Evolutionary conservation across 2,113 vertebrate species (phyloP).

Genomic region (Chamaea fasciata): DNA sequence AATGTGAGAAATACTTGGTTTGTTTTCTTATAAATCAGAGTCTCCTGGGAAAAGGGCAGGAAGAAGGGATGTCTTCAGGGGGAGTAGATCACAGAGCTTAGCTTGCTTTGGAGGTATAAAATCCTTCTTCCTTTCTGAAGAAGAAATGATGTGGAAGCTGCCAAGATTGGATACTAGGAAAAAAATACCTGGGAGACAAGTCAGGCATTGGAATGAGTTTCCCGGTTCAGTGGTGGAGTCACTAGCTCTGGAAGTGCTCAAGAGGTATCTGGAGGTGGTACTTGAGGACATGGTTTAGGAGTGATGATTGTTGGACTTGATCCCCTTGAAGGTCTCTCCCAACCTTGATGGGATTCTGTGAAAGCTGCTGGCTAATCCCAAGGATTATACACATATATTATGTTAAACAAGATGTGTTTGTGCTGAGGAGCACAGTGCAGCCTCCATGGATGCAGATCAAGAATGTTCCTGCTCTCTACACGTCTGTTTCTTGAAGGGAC

Average conservation of each 20-base stretch:
- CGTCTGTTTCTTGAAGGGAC: not conserved
- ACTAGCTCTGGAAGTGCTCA: not conserved
- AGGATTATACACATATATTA: not conserved
- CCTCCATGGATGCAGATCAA: not conserved
- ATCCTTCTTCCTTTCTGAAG: not conserved
- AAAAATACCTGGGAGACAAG: not conserved
- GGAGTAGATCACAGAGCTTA: not conserved
- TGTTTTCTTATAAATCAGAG: not conserved
- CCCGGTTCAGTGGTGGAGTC: not conserved
- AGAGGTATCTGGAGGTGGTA: not conserved
- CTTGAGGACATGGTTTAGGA: not conserved
- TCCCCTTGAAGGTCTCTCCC: not conserved
- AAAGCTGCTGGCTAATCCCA: not conserved
- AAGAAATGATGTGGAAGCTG: not conserved
- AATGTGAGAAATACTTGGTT: not conserved
- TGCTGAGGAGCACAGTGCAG: not conserved
- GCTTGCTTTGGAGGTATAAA: not conserved
- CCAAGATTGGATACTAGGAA: not conserved
- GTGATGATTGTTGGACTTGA: not conserved
- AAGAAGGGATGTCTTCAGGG: not conserved
- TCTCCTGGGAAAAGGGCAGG: not conserved
- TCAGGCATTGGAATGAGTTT: not conserved
- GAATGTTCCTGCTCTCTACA: accelerated
- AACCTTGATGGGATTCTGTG: not conserved
- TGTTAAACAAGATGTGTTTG: accelerated